Evolutionary conservation across 2,797 vertebrate species (phyloP), one percentile per base, ranked within the genome.

Genomic region (Gymnodraco acuticeps): DNA sequence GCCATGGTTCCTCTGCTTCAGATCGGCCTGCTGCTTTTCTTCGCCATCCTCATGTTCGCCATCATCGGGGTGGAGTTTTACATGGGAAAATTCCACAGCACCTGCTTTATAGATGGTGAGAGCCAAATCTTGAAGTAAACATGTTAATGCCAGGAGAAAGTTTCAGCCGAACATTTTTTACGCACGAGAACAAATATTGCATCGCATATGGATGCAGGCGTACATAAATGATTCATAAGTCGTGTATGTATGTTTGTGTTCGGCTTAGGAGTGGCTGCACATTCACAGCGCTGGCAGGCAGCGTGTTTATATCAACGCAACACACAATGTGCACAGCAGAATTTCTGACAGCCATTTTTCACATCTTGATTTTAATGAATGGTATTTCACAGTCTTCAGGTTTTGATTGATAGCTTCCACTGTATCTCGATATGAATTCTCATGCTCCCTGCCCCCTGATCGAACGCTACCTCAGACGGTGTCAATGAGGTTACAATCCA

Each of bases 1-100:
- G 98, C 98, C 27, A 99, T 99, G 98, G 97, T 98, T n/a, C 98
- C 98, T 0, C 92, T 99, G 74, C 96, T 99, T 50, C 98, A 99
- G 94, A 99, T 99, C 0, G 98, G 98, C 68, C 88, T 99, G 87
- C 95, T 99, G 54, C 96, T 99, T 3, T 99, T 99, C 95, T 99
- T 99, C 0, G 98, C 98, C 85, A 99, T 99, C 0, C 96, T 99
- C 83, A 99, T 99, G 97, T 99, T 99, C 48, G 98, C 98, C 91
- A 99, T 99, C 84, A 99, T 99, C 0, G 98, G 98, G 1, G 94
- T 99, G 72, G 98, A 99, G 93, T 99, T 99, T 77, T 99, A 99
- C 95, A 99, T 99, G 96, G 97, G 98, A 51, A 99, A 98, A 75
- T 99, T 99, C 91, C 98, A 98, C 68, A 94, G 90, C 83, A 96